These are phyloP conservation scores for Cuculus canorus DNA, from an alignment of 2,797 vertebrate species.

Conservation along the genomic window DNA sequence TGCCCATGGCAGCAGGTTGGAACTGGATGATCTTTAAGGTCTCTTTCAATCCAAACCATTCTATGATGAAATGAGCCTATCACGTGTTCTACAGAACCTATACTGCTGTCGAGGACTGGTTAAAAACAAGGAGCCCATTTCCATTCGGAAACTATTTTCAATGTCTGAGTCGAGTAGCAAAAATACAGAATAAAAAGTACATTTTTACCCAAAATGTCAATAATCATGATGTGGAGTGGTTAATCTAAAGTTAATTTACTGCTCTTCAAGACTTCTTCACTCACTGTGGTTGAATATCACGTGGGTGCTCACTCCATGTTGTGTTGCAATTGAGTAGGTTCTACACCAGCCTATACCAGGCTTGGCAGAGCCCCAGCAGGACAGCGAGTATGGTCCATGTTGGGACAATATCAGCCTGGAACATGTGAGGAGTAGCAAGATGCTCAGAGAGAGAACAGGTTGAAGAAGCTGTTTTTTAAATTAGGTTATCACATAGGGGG, in stretches of 20 bases:
- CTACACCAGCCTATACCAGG: background rate
- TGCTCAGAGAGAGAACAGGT: fast-evolving
- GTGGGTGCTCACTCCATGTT: background rate
- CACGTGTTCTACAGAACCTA: background rate
- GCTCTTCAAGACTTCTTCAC: background rate
- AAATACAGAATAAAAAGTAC: background rate
- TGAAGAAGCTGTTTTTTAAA: background rate
- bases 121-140: background rate
- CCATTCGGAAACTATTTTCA: background rate
- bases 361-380: background rate
- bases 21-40: no score
- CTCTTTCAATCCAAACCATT: no score
- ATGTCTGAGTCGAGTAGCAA: background rate
- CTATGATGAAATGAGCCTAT: background rate
- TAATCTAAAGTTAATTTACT: background rate
- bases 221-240: background rate
- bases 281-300: background rate
- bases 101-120: background rate
- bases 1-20: no score
- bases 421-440: background rate
- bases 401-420: background rate
- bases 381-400: background rate
- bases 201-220: background rate
- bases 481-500: background rate
- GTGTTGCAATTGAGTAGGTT: background rate